phyloP scores from a whole-genome alignment of 1,140 invertebrate genomes.

The Drosophila serrata region DNA sequence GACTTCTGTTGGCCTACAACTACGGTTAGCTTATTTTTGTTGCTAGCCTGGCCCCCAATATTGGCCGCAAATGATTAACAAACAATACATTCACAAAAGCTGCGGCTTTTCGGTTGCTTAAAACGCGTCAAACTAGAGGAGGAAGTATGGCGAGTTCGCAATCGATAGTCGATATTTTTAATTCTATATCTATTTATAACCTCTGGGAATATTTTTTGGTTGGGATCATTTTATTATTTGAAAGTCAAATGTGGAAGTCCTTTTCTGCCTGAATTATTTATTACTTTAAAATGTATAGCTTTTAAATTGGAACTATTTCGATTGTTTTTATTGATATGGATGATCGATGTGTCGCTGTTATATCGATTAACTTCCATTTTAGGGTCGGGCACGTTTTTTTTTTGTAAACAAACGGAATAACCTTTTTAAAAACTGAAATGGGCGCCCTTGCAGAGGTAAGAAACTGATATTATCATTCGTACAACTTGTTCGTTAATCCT shows the following conservation, averaged over 20 bases:
- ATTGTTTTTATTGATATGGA: not conserved
- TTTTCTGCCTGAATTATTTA: no score
- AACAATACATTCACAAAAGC: slow-evolving; percentile 35
- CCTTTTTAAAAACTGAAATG: slow-evolving; percentile 37
- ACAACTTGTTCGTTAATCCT: not conserved
- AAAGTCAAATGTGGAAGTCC: no score
- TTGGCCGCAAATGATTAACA: slow-evolving; percentile 34
- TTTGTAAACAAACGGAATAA: slow-evolving; percentile 36
- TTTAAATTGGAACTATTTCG: not conserved
- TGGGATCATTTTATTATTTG: no score
- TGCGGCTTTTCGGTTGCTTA: slow-evolving; percentile 21
- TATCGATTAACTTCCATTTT: not conserved
- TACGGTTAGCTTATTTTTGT: slow-evolving; percentile 24
- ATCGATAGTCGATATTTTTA: slow-evolving; percentile 2
- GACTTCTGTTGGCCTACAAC: slow-evolving; percentile 36
- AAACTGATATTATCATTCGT: not conserved
- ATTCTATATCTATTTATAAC: not conserved
- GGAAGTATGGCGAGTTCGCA: not conserved
- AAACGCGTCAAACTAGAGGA: slow-evolving; percentile 33
- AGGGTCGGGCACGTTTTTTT: slow-evolving; percentile 35
- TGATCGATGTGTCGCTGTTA: not conserved
- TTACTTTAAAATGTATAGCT: no score
- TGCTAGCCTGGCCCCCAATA: slow-evolving; percentile 27
- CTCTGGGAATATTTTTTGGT: no score
- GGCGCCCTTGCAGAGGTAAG: slow-evolving; percentile 74